Evolutionary conservation across 1,140 invertebrate species (phyloP), one percentile per base, ranked within the genome.

Genomic region (Platyura marginata): DNA sequence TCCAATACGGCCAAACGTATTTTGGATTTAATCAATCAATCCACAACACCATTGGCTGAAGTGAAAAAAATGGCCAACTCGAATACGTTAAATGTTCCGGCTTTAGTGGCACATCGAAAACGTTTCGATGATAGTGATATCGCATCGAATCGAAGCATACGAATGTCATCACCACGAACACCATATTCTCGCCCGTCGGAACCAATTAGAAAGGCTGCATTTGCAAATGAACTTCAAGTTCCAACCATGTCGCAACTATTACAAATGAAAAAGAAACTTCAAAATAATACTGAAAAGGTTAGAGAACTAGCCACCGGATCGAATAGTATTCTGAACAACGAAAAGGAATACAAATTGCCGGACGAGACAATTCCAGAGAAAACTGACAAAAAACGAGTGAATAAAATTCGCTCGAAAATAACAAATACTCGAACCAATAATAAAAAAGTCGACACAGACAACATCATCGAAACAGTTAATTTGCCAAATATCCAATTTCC

Each of bases 41-140:
- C 77, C 53, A 75, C 77, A 0, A 79, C 79, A 2, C 77, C 81
- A 1, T 59, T 82, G 41, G 67, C 65, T n/a, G 77, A 81, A 53
- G 78, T 72, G 18, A 77, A 72, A 50, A 75, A 77, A 49, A 77
- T 81, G 52, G 74, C 77, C n/a, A 54, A 65, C 1, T 59, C 57
- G 39, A 59, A 51, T 39, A 53, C 49, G 18, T 47, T 56, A 23
- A 57, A 51, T 40, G 49, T 42, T 20, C 40, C 46, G 40, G 20
- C 23, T 2, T 55, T 38, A 49, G 48, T 40, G 46, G 51, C 20
- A 47, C 53, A 21, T 50, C 53, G 19, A 50, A 50, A 44, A 21
- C 46, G 50, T 20, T 46, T 51, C 22, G 44, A 40, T 43, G 50
- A 51, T 34, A 21, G 18, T 16, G 50, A 49, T 22, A 33, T 49